Conservation (phyloP, 2,888 invertebrate species). For the Cybosia mesomella region DNA sequence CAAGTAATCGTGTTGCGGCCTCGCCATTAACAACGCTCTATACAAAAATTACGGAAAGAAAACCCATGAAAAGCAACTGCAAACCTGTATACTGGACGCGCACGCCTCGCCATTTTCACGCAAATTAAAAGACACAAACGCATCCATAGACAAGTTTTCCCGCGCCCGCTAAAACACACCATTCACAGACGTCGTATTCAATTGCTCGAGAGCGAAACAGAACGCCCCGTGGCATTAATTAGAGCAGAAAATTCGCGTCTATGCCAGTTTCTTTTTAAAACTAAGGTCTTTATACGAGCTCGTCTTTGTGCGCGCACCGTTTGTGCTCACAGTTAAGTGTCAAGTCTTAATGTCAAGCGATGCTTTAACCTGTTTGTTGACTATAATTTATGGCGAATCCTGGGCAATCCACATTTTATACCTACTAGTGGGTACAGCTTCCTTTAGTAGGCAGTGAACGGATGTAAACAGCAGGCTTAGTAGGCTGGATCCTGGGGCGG, state of each 20-base stretch:
- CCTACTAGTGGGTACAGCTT: conserved; percentile 13
- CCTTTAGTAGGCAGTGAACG: conserved; percentile 5
- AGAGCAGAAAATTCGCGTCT: conserved; percentile 83
- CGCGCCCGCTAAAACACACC: conserved; percentile 80
- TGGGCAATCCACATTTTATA: conserved; percentile 41
- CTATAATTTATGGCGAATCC: conserved; percentile 52
- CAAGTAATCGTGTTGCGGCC: conserved; percentile 71
- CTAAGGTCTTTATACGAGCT: conserved; percentile 79
- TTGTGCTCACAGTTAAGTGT: conserved; percentile 74
- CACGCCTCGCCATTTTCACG: conserved; percentile 82
- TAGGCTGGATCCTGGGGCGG: background rate
- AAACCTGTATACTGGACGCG: conserved; percentile 70
- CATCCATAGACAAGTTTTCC: conserved; percentile 75
- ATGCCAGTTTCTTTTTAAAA: conserved; percentile 82
- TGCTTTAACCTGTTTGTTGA: conserved; percentile 66
- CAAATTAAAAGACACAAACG: conserved; percentile 85
- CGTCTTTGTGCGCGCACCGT: conserved; percentile 76
- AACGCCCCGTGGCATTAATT: conserved; percentile 86
- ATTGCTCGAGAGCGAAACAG: conserved; percentile 80
- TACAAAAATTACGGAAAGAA: conserved; percentile 67
- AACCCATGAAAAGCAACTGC: conserved; percentile 70
- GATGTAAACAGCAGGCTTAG: background rate
- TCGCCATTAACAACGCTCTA: conserved; percentile 61
- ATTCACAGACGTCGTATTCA: conserved; percentile 81
- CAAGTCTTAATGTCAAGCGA: conserved; percentile 72